Evolutionary conservation across 2,113 vertebrate genomes (phyloP).

Genomic region (Tupaia chinensis): DNA sequence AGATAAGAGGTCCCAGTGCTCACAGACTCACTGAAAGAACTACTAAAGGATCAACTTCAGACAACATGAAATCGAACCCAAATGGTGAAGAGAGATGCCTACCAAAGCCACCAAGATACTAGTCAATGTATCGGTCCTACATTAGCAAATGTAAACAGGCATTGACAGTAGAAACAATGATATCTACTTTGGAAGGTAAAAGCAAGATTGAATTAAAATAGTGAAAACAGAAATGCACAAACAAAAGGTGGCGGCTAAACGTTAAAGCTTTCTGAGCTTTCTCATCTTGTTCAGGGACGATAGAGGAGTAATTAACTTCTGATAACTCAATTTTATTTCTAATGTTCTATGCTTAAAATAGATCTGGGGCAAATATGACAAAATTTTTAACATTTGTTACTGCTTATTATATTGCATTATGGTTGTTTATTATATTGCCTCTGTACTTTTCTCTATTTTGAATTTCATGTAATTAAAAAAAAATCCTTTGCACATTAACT

Average conservation of each 20-base stretch:
- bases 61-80: not conserved
- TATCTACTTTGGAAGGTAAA: not conserved
- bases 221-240: not conserved
- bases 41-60: not conserved
- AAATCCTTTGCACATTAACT: conserved; percentile 64
- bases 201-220: not conserved
- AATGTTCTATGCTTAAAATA: conserved; percentile 67
- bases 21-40: not conserved
- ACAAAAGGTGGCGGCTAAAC: not conserved
- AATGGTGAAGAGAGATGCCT: not conserved
- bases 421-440: conserved; percentile 58
- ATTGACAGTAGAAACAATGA: not conserved
- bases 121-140: no score
- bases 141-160: not conserved
- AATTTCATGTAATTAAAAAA: conserved; percentile 72
- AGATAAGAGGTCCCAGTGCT: not conserved
- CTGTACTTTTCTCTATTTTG: conserved; percentile 39
- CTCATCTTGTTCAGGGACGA: not conserved
- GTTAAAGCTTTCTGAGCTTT: conserved; percentile 27
- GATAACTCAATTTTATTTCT: conserved; percentile 65
- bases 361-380: conserved; percentile 56
- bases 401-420: conserved; percentile 39
- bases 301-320: conserved; percentile 61
- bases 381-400: conserved; percentile 58
- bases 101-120: rapidly evolving